Evolutionary conservation across 2,888 invertebrate species (phyloP).

Genomic region (Zygothrica quintamaculata): DNA sequence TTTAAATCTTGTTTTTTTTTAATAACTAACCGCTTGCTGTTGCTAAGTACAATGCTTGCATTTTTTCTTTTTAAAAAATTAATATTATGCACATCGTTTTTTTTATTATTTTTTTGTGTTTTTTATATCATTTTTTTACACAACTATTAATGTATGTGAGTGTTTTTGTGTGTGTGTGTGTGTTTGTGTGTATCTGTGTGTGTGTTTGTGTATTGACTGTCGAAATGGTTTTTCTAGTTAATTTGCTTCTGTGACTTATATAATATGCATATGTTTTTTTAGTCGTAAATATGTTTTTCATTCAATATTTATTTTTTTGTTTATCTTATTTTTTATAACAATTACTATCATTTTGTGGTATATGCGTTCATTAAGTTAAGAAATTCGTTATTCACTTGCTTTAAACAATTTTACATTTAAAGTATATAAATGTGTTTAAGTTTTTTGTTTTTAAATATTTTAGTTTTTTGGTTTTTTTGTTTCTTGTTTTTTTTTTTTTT

Average conservation of each 20-base stretch:
- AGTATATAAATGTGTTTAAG: slow-evolving; percentile 12
- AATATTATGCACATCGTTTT: slow-evolving; percentile 42
- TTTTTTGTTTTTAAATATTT: background rate
- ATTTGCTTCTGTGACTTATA: slow-evolving; percentile 47
- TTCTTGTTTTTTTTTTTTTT: slow-evolving; percentile 9
- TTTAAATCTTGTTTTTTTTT: slow-evolving; percentile 28
- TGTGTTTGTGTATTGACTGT: slow-evolving; percentile 39
- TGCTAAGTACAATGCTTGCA: slow-evolving; percentile 62
- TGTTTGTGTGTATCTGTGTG: background rate
- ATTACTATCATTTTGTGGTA: slow-evolving; percentile 52
- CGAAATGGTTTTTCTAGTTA: slow-evolving; percentile 53
- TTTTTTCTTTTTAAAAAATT: slow-evolving; percentile 35
- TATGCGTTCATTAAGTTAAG: slow-evolving; percentile 57
- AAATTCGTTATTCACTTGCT: slow-evolving; percentile 70
- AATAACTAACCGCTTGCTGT: slow-evolving; percentile 35
- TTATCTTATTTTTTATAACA: slow-evolving; percentile 52
- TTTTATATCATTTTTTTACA: slow-evolving; percentile 21
- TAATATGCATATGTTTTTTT: slow-evolving; percentile 35
- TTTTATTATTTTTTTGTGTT: slow-evolving; percentile 10
- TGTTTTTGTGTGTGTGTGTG: background rate
- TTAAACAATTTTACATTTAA: slow-evolving; percentile 58
- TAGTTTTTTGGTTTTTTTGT: slow-evolving; percentile 10
- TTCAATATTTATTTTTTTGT: slow-evolving; percentile 12
- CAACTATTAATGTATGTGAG: background rate
- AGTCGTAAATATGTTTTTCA: slow-evolving; percentile 4